A percentile compares a stretch with the other conserved stretches of the same genome.
These are phyloP conservation scores for Teleogryllus oceanicus DNA, from an alignment of 2,888 invertebrate genomes.

Conservation along the genomic window DNA sequence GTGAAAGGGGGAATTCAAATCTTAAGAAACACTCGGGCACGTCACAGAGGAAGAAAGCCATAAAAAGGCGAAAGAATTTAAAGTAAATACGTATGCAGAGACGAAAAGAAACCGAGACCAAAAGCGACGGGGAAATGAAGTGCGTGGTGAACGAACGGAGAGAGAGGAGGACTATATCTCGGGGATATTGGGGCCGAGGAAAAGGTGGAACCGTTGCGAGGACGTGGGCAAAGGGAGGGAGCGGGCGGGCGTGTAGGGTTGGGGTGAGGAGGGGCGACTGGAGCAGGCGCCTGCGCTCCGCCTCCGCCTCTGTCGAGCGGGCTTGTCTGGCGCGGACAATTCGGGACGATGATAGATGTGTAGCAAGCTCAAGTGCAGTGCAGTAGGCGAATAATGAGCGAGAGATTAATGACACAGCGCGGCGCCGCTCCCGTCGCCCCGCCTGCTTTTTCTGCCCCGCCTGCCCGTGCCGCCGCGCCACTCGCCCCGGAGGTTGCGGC, in stretches of 20 bases:
- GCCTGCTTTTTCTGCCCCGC: conserved; percentile 11
- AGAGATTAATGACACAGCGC: conserved; percentile 33
- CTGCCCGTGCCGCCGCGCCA: not conserved
- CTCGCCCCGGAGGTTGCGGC: no score
- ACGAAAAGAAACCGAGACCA: no score
- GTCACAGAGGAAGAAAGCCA: no score
- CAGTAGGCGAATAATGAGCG: conserved; percentile 30
- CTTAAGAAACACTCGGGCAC: no score
- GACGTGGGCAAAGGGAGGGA: not conserved
- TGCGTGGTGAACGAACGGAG: no score
- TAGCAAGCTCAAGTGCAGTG: conserved; percentile 11
- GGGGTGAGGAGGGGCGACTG: not conserved
- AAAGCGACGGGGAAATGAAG: no score
- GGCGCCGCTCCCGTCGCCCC: not conserved
- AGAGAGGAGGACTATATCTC: no score
- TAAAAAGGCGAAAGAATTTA: no score
- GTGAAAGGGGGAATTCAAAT: no score
- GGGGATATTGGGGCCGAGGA: not conserved
- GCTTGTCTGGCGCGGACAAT: conserved; percentile 18
- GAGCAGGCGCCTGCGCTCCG: not conserved
- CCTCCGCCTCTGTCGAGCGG: not conserved
- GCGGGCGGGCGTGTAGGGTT: not conserved
- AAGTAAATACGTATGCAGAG: no score
- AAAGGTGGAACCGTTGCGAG: not conserved
- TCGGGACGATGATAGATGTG: conserved; percentile 18